A percentile compares a stretch with the other conserved stretches of the same genome.
Conservation (phyloP, 2,888 invertebrate species). For the Apodemia zela region DNA sequence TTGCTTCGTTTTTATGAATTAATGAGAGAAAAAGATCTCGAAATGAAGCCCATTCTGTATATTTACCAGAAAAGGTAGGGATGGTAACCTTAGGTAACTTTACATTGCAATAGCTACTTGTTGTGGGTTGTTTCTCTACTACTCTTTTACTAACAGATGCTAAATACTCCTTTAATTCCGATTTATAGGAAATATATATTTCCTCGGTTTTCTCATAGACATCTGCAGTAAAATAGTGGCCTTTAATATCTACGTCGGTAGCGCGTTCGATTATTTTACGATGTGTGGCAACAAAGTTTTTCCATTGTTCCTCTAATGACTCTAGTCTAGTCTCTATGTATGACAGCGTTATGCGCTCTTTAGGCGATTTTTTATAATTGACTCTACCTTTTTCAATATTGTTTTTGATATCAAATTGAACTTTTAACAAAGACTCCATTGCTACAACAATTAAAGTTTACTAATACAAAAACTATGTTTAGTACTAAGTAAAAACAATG, state of each 20-base stretch:
- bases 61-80: constrained; percentile 1
- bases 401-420: not conserved
- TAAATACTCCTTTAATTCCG: not conserved
- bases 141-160: not conserved
- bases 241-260: not conserved
- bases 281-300: not conserved
- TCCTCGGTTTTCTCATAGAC: not conserved
- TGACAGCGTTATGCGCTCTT: not conserved
- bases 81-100: not conserved
- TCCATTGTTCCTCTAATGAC: not conserved
- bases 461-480: not conserved
- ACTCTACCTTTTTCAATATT: not conserved
- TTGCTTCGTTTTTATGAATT: too few species aligned
- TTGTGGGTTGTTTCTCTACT: not conserved
- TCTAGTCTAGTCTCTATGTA: not conserved
- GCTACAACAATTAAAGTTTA: not conserved
- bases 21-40: not conserved
- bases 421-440: not conserved
- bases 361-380: not conserved
- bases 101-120: not conserved
- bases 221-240: not conserved
- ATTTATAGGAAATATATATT: not conserved
- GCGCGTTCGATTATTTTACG: not conserved
- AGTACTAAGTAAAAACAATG: not conserved
- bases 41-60: constrained; percentile 1